Base-by-base conservation (phyloP, 2,113 vertebrate species). In the Polypterus bichir region DNA sequence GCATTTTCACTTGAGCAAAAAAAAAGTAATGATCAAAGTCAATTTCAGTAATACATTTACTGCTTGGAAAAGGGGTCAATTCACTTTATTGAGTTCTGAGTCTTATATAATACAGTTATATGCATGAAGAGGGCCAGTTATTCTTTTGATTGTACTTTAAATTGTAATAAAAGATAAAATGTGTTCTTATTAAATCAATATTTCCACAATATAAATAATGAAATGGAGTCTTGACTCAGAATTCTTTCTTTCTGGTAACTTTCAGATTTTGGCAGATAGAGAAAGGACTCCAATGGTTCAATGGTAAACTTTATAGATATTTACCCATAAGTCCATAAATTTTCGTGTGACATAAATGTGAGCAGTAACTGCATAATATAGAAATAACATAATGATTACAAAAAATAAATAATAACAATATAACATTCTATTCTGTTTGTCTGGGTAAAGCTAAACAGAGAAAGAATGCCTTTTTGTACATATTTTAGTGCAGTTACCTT, bases 51-150 rank as follows among this genome's bases (percentile, higher is more conserved):
- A 62, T 67, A 73, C 74, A 78, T 85, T 76, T 62, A 79, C 79
- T 68, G 65, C 70, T 70, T 75, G 69, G 78, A 77, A 82, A 79
- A 71, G 75, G 77, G 76, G 76, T 78, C 75, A 74, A 72, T 73
- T 70, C 70, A 74, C 70, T 65, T 63, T 60, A 65, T 57, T 71
- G 65, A 69, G 78, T 71, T 70, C 65, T 64, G 71, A 68, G 71
- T 70, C 69, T 70, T 69, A 72, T 66, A 73, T 65, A 74, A 71
- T 74, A 73, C 69, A 73, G 69, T 75, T 73, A 66, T 74, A 73
- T 27, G 27, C 71, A 70, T 71, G 68, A 59, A 74, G 71, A 68
- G 27, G 74, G 73, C 73, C 76, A 70, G 61, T 81, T 69, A 27
- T 65, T 68, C 60, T 70, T 77, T 79, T 78, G 79, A 84, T 74